Base-by-base conservation (phyloP, 2,113 vertebrate species). In the Caranx ignobilis region DNA sequence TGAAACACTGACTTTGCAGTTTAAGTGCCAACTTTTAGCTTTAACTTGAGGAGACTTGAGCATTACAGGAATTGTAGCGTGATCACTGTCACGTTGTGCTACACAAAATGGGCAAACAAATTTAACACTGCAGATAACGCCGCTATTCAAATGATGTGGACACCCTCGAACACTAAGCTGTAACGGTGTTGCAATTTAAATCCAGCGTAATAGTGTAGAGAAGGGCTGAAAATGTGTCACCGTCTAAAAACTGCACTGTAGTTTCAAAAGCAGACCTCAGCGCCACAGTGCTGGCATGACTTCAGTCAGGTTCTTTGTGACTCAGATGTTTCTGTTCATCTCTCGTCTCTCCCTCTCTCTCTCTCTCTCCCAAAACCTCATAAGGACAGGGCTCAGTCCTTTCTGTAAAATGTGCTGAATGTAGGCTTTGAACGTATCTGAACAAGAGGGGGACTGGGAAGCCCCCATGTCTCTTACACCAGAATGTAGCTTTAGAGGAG, bases 231-330 rank as follows among this genome's bases (percentile, higher is more conserved):
- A 52, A 74, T 59, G 54, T 66, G 60, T 71, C 70, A 71, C 64
- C 6, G 57, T 79, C 61, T 60, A 72, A 78, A 88, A 77, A 61
- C 69, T 50, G 72, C 48, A 32, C 56, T 63, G 59, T 47, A 72
- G 57, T 71, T 70, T 64, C 50, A 80, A 82, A 64, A 73, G 52
- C 69, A 83, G 79, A 69, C 69, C 71, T 87, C 67, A 47, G 12
- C 9, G 39, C 41, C 65, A 60, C 64, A 77, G 66, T n/a, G 39
- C 64, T 90, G 89, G 86, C 87, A 61, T 37, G 74, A 82, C 81
- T 82, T 88, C 88, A 82, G 74, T 81, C 35, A 2, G 32, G 32
- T 11, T 66, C 55, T 84, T 62, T 71, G 79, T 67, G 82, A 78
- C 60, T 87, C 69, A 69, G 69, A 84, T 83, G 59, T 79, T 81